Conservation (phyloP, 2,113 vertebrate genomes). For the Ophthalmolycus amberensis region DNA sequence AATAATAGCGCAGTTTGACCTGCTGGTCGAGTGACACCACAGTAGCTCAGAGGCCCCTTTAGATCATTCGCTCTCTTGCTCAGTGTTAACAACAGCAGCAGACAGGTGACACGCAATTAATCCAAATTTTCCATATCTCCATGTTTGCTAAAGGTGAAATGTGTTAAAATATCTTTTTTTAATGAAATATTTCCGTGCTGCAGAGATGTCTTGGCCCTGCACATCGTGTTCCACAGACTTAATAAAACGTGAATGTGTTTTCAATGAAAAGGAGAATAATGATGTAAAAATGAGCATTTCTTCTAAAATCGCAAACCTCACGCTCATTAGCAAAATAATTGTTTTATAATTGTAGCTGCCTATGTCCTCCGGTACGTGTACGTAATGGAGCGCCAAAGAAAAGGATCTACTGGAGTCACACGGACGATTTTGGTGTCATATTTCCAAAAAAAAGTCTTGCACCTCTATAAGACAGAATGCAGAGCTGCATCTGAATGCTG, state of each 20-base stretch:
- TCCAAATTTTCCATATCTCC: neutral
- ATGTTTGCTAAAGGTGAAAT: neutral
- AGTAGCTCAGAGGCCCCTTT: neutral
- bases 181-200: neutral
- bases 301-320: neutral
- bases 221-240: neutral
- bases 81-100: neutral
- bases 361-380: neutral
- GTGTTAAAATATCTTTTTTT: neutral
- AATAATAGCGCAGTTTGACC: neutral
- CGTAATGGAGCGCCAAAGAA: neutral
- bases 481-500: slow-evolving; percentile 14
- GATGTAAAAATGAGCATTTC: neutral
- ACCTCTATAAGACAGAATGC: neutral
- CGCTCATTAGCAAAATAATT: neutral
- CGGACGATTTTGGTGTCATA: neutral
- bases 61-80: neutral
- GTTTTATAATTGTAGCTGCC: neutral
- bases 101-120: no score
- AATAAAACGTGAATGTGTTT: neutral
- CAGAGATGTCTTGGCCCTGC: neutral
- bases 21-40: neutral
- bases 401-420: slow-evolving; percentile 20
- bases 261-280: neutral
- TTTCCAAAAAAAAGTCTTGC: neutral